phyloP scores from a whole-genome alignment of 2,797 vertebrate genomes.

The Enteromius anoplus region DNA sequence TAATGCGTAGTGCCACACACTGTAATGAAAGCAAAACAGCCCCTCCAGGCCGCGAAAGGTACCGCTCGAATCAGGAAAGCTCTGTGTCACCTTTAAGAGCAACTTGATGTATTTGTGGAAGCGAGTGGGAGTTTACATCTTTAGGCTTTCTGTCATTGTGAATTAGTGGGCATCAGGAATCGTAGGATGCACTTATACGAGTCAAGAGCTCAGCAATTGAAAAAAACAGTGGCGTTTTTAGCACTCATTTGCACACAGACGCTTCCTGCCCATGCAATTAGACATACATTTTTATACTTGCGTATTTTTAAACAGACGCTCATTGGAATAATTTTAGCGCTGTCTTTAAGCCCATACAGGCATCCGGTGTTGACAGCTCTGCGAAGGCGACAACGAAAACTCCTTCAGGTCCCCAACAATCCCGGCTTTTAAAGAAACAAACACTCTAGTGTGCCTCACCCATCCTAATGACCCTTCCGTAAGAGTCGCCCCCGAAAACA shows the following conservation, averaged over 20 bases:
- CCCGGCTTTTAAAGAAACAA: constrained; percentile 48
- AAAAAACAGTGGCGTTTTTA: constrained; percentile 50
- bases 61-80: constrained; percentile 10
- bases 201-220: constrained; percentile 42
- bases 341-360: constrained; percentile 4
- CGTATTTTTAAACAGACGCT: constrained; percentile 11
- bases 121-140: constrained; percentile 57
- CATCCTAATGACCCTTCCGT: constrained; percentile 58
- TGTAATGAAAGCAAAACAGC: constrained; percentile 19
- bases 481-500: constrained; percentile 38
- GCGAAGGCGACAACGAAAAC: constrained; percentile 25
- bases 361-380: constrained; percentile 19
- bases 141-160: constrained; percentile 56
- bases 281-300: neutral
- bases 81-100: constrained; percentile 36
- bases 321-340: constrained; percentile 26
- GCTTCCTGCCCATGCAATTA: constrained; percentile 43
- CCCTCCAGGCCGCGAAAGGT: neutral
- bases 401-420: constrained; percentile 50
- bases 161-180: constrained; percentile 53
- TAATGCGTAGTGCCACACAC: constrained; percentile 21
- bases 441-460: constrained; percentile 42
- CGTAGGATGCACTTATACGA: constrained; percentile 56
- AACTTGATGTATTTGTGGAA: constrained; percentile 54
- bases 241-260: constrained; percentile 42